Evolutionary conservation across 2,888 invertebrate genomes (phyloP), one percentile per base, ranked within the genome.

Genomic region (Phorcus lineatus): DNA sequence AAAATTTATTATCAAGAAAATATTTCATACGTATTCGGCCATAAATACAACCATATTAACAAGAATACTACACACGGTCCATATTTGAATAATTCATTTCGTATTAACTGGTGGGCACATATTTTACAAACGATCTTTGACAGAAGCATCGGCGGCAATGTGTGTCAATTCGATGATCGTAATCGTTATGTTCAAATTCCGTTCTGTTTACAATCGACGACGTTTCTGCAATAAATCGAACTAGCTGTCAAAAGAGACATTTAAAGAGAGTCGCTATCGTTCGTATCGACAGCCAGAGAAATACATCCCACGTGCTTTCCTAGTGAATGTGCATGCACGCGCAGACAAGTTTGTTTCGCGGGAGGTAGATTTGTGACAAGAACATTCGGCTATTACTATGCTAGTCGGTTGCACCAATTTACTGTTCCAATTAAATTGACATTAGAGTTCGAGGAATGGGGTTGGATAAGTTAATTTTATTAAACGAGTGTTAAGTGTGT

Each of bases 381-480:
- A 28, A 28, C 62, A 19, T 52, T 52, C 31, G 31, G 57, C 28
- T 31, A 79, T 79, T 79, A 57, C 74, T 36, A 79, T 70, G 74
- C 79, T 31, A 74, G 24, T 17, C 57, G 22, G 74, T 74, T 28
- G 16, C 57, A 74, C n/a, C 57, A 70, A 79, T 79, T 79, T 79
- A 79, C 55, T 47, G 54, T 77, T 53, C 36, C 80, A 77, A 80
- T 80, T 80, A 77, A 74, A 80, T 80, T 80, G 77, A 70, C 80
- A 77, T 80, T 80, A 80, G 53, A 67, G 80, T 77, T 67, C 28
- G 28, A 57, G 19, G 24, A 77, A 77, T 55, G 55, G 24, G 55
- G 77, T 77, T 80, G 77, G 77, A 66, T 74, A 67, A 77, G 77
- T 66, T 80, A 80, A 80, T 80, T 77, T 52, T 67, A 70, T 80